A percentile compares a stretch with the other conserved stretches of the same genome.
These are phyloP conservation scores for Altica lythri DNA, from an alignment of 2,888 invertebrate genomes.

Conservation along the genomic window DNA sequence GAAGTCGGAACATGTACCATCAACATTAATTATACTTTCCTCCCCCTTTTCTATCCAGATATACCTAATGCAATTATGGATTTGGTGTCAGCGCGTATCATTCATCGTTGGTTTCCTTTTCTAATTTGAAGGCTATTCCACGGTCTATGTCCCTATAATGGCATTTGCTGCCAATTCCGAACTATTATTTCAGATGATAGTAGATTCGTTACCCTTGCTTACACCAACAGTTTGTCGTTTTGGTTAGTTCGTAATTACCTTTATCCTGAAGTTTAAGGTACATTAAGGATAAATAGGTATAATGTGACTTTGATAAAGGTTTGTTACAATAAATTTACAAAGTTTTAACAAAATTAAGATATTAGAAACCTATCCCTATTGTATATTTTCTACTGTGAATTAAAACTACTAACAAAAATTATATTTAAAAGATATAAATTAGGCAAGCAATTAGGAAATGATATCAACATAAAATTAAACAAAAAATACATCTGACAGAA, in stretches of 20 bases:
- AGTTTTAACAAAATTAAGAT: too few relatives aligned
- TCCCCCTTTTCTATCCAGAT: slow-evolving; percentile 9
- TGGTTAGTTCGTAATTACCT: slow-evolving; percentile 1
- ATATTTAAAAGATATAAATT: too few relatives aligned
- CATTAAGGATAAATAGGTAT: too few relatives aligned
- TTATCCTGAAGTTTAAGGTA: too few relatives aligned
- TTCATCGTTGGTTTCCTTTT: slow-evolving; percentile 22
- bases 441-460: too few relatives aligned
- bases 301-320: too few relatives aligned
- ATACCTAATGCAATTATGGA: slow-evolving; percentile 21
- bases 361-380: too few relatives aligned
- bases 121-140: slow-evolving; percentile 19
- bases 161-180: slow-evolving; percentile 12
- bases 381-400: too few relatives aligned
- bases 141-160: slow-evolving; percentile 13
- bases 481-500: too few relatives aligned
- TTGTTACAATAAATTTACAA: too few relatives aligned
- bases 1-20: slow-evolving; percentile 7
- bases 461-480: too few relatives aligned
- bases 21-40: slow-evolving; percentile 12
- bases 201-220: not conserved
- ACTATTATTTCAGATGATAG: slow-evolving; percentile 11
- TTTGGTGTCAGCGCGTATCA: slow-evolving; percentile 26
- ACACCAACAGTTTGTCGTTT: slow-evolving; percentile 1
- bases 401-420: too few relatives aligned